Evolutionary conservation across 2,797 vertebrate genomes (phyloP).

Genomic region (Melanogrammus aeglefinus): DNA sequence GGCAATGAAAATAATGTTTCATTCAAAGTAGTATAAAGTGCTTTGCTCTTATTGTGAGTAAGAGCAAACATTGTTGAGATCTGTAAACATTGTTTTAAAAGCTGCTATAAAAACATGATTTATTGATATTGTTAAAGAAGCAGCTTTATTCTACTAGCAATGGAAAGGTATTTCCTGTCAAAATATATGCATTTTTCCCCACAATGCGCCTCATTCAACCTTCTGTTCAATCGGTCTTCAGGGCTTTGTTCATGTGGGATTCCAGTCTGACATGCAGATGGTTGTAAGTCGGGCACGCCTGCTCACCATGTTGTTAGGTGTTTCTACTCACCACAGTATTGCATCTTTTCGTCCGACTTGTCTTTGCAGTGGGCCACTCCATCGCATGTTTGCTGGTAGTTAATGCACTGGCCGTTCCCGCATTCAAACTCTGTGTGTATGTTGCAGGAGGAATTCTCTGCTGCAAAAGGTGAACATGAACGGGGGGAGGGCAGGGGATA

Average conservation of each 20-base stretch:
- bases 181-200: too few relatives aligned
- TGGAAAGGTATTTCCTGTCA: neutral
- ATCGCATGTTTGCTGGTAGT: constrained; percentile 92
- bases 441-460: constrained; percentile 93
- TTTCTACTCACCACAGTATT: constrained; percentile 88
- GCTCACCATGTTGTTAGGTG: constrained; percentile 5
- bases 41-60: neutral
- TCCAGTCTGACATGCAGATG: too few relatives aligned
- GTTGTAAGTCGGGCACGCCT: too few relatives aligned
- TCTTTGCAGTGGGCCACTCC: constrained; percentile 94
- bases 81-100: neutral
- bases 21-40: neutral
- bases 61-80: neutral
- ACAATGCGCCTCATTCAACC: neutral
- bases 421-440: constrained; percentile 94
- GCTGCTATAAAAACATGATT: neutral
- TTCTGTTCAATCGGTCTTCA: too few relatives aligned
- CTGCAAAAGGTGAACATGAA: constrained; percentile 64
- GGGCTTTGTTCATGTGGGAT: too few relatives aligned
- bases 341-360: constrained; percentile 96
- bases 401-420: constrained; percentile 93
- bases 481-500: neutral
- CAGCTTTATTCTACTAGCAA: neutral
- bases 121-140: neutral
- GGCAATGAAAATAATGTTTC: neutral